These are phyloP conservation scores for Callyntrura sp. DNA, from an alignment of 2,888 invertebrate species.

Conservation along the genomic window DNA sequence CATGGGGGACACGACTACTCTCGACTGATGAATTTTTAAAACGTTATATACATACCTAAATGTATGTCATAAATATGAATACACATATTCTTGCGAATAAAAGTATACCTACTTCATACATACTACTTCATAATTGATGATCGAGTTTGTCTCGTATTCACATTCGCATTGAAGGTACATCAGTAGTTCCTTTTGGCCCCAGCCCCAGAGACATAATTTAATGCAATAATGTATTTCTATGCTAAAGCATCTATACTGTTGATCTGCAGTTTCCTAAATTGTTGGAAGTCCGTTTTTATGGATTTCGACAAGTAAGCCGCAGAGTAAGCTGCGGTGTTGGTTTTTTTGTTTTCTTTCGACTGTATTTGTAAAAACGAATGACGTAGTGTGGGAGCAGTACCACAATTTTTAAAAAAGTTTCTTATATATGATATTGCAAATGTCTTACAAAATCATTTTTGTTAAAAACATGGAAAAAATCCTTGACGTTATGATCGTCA, in stretches of 20 bases:
- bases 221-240: too few relatives aligned
- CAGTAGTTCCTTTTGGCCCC: too few relatives aligned
- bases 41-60: slow-evolving; percentile 2
- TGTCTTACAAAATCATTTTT: slow-evolving; percentile 33
- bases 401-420: neutral
- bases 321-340: neutral
- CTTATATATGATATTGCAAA: neutral
- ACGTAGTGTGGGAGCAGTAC: slow-evolving; percentile 26
- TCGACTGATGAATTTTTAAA: too few relatives aligned
- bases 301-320: neutral
- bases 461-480: neutral
- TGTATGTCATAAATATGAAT: too few relatives aligned
- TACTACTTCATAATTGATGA: too few relatives aligned
- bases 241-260: neutral
- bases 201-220: too few relatives aligned
- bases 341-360: slow-evolving; percentile 12
- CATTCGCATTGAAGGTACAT: too few relatives aligned
- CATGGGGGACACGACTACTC: neutral
- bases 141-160: too few relatives aligned
- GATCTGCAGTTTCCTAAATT: neutral
- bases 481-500: slow-evolving; percentile 5
- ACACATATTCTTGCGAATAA: too few relatives aligned
- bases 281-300: neutral
- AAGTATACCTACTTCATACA: too few relatives aligned
- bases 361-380: slow-evolving; percentile 11